Percentiles rank a stretch among this genome's conserved stretches.
These are phyloP conservation scores for Polietes domitor DNA, from an alignment of 2,888 invertebrate species.

Conservation along the genomic window DNA sequence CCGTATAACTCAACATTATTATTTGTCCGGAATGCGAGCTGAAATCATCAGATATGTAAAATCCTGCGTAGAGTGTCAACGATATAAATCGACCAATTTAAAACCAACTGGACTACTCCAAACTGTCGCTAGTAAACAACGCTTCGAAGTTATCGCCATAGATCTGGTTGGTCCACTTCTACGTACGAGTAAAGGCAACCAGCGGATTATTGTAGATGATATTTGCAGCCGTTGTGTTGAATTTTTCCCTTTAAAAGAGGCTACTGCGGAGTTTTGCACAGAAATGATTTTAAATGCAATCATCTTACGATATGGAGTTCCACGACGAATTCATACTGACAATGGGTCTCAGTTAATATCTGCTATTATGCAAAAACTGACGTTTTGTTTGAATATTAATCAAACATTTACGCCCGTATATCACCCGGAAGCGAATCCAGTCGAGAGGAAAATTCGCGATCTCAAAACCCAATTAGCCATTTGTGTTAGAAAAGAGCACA, in stretches of 20 bases:
- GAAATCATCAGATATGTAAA: constrained; percentile 49
- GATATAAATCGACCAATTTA: constrained; percentile 49
- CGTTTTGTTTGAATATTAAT: not conserved
- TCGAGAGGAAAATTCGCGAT: constrained; percentile 1
- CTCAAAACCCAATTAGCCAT: constrained; percentile 3
- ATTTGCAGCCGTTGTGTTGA: too few species aligned
- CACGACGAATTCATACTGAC: constrained; percentile 43
- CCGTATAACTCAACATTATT: constrained; percentile 38
- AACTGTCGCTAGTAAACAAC: constrained; percentile 45
- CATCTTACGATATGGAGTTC: constrained; percentile 48
- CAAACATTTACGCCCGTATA: constrained; percentile 4
- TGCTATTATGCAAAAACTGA: constrained; percentile 3
- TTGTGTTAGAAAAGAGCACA: constrained; percentile 32
- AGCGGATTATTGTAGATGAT: constrained; percentile 46
- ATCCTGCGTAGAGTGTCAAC: constrained; percentile 47
- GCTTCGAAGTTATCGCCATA: constrained; percentile 59
- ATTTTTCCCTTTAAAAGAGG: constrained; percentile 43
- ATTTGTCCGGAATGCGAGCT: constrained; percentile 48
- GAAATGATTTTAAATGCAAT: constrained; percentile 49
- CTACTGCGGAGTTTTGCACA: constrained; percentile 49
- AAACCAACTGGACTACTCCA: constrained; percentile 51
- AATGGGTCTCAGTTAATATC: constrained; percentile 50
- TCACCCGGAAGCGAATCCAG: constrained; percentile 17
- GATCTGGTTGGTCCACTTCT: constrained; percentile 56
- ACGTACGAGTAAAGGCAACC: constrained; percentile 37